These are phyloP conservation scores for Montipora sp. DNA, from an alignment of 64 coral and sea anemone species.

Conservation along the genomic window DNA sequence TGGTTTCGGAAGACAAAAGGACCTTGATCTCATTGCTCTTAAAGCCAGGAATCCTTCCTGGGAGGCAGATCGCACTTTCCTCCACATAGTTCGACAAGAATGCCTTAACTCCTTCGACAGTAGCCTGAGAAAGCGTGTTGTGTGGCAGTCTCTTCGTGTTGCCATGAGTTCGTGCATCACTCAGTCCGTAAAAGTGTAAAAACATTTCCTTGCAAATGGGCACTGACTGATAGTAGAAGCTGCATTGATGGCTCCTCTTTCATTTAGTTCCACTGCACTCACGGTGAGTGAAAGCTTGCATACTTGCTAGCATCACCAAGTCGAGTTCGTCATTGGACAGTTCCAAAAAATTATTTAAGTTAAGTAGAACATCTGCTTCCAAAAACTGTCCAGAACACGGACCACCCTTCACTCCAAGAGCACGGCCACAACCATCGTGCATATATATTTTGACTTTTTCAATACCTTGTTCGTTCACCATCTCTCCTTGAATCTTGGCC, in stretches of 20 bases:
- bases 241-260: conserved; percentile 10
- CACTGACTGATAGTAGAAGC: not conserved
- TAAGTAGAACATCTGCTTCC: not conserved
- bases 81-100: no score
- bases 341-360: conserved; percentile 25
- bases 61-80: no score
- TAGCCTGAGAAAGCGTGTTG: no score
- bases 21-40: no score
- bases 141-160: no score
- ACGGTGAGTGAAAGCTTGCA: not conserved
- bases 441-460: not conserved
- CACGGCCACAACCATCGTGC: not conserved
- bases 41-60: no score
- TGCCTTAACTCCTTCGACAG: no score
- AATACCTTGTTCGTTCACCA: not conserved
- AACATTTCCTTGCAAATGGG: conserved; percentile 22
- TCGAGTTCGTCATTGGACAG: conserved; percentile 17
- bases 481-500: not conserved
- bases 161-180: not conserved
- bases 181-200: conserved; percentile 1
- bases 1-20: no score
- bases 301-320: conserved; percentile 15
- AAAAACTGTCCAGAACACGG: conserved; percentile 22
- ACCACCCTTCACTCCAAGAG: not conserved
- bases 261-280: not conserved